Conservation (phyloP, 1,140 invertebrate genomes). For the Drosophila subpulchrella region DNA sequence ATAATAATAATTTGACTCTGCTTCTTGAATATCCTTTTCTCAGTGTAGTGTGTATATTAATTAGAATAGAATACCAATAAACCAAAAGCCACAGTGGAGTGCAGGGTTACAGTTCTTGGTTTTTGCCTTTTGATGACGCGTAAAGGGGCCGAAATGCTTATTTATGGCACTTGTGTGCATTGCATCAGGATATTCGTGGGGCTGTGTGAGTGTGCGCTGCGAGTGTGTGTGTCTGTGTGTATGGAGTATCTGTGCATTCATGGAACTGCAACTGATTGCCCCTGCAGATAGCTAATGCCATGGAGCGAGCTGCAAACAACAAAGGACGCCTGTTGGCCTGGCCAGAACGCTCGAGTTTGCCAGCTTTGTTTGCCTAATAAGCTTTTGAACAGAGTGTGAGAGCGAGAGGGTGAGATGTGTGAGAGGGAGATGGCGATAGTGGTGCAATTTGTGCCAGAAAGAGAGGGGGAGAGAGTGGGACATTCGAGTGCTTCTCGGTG, state of each 20-base stretch:
- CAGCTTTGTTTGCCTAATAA: slow-evolving; percentile 64
- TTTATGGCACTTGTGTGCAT: slow-evolving; percentile 72
- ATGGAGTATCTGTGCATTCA: slow-evolving; percentile 41
- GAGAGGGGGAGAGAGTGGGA: slow-evolving; percentile 8
- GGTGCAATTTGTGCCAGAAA: slow-evolving; percentile 18
- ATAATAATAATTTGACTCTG: no score
- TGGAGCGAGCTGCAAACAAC: slow-evolving; percentile 50
- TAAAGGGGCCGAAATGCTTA: slow-evolving; percentile 58
- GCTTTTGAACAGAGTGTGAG: slow-evolving; percentile 8
- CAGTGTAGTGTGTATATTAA: slow-evolving; percentile 24
- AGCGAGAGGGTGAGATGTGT: slow-evolving; percentile 1
- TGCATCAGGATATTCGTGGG: slow-evolving; percentile 12
- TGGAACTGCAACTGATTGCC: slow-evolving; percentile 74
- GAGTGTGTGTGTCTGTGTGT: slow-evolving; percentile 9
- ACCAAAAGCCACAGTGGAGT: slow-evolving; percentile 31
- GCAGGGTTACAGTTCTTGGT: slow-evolving; percentile 6
- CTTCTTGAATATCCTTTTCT: not conserved
- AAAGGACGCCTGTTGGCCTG: slow-evolving; percentile 37
- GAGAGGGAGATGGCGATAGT: slow-evolving; percentile 10
- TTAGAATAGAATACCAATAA: slow-evolving; percentile 44
- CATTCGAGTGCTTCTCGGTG: slow-evolving; percentile 42
- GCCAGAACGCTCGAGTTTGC: slow-evolving; percentile 32
- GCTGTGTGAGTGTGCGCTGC: slow-evolving; percentile 6
- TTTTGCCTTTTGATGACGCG: slow-evolving; percentile 44
- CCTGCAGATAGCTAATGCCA: slow-evolving; percentile 62